Percentiles rank a stretch among this genome's conserved stretches.
These are phyloP conservation scores for Goniozus legneri DNA, from an alignment of 1,140 invertebrate species.

Conservation along the genomic window DNA sequence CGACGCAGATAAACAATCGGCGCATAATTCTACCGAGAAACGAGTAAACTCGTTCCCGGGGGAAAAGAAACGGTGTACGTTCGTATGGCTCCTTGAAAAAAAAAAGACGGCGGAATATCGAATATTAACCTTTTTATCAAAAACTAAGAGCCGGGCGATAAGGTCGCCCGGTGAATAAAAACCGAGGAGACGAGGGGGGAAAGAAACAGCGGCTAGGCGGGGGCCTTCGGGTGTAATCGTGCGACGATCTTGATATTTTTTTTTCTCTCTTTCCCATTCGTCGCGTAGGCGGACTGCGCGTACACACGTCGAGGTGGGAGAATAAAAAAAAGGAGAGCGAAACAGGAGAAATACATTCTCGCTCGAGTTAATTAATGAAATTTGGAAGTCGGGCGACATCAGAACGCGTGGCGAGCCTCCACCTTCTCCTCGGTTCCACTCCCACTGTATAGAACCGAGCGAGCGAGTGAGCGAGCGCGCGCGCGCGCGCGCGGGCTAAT, in stretches of 20 bases:
- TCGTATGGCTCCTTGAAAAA: no score
- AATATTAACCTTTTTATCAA: no score
- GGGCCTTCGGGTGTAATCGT: not conserved
- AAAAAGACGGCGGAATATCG: no score
- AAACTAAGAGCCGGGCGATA: no score
- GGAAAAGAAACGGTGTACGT: no score
- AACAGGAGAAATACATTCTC: not conserved
- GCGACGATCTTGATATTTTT: not conserved
- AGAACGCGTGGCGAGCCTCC: not conserved
- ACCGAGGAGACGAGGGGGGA: not conserved
- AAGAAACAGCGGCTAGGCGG: not conserved
- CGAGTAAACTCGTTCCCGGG: no score
- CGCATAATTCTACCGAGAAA: no score
- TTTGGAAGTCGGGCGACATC: slow-evolving; percentile 32
- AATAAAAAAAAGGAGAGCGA: not conserved
- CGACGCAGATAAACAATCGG: no score
- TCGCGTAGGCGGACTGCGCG: not conserved
- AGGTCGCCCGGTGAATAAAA: no score
- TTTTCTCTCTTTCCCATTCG: no score
- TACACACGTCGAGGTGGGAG: not conserved
- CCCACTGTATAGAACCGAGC: no score
- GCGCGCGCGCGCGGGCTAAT: slow-evolving; percentile 26
- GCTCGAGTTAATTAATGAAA: slow-evolving; percentile 34
- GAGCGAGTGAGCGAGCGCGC: slow-evolving; percentile 12
- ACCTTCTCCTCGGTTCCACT: no score